These are phyloP conservation scores for Tyrannus savana DNA, from an alignment of 2,113 vertebrate species.

Conservation along the genomic window DNA sequence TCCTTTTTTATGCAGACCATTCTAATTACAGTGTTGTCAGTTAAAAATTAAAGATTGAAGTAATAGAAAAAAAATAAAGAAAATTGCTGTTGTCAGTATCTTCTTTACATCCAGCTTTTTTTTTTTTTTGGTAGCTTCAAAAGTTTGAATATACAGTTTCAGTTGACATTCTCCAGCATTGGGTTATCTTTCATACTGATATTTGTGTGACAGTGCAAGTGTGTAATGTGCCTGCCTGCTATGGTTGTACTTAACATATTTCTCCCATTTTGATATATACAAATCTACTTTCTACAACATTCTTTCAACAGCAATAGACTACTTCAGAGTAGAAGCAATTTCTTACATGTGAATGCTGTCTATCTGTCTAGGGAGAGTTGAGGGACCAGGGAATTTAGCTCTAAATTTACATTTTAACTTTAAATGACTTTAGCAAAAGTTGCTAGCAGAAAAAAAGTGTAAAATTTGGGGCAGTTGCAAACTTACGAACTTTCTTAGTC, in stretches of 20 bases:
- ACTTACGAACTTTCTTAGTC: constrained; percentile 46
- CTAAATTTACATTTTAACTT: constrained; percentile 49
- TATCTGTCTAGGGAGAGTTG: constrained; percentile 24
- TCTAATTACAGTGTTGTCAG: neutral
- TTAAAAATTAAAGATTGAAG: neutral
- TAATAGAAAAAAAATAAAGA: neutral
- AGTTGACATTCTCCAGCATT: neutral
- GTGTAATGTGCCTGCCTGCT: neutral
- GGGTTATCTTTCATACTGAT: neutral
- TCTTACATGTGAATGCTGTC: constrained; percentile 13
- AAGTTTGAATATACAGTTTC: neutral
- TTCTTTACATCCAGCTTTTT: neutral
- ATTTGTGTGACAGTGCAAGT: neutral
- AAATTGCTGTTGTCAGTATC: neutral
- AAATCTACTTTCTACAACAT: neutral
- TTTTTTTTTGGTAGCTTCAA: neutral
- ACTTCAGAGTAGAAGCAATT: constrained; percentile 14
- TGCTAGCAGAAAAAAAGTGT: constrained; percentile 11
- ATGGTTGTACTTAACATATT: constrained; percentile 1
- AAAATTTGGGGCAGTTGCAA: constrained; percentile 27
- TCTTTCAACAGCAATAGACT: constrained; percentile 7
- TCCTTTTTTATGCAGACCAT: neutral
- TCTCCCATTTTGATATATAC: constrained; percentile 16
- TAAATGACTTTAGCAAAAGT: constrained; percentile 40
- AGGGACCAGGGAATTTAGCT: neutral